Percentiles rank a stretch among this genome's conserved stretches.
These are phyloP conservation scores for Piscicola geometra DNA, from an alignment of 2,888 invertebrate genomes.

Conservation along the genomic window DNA sequence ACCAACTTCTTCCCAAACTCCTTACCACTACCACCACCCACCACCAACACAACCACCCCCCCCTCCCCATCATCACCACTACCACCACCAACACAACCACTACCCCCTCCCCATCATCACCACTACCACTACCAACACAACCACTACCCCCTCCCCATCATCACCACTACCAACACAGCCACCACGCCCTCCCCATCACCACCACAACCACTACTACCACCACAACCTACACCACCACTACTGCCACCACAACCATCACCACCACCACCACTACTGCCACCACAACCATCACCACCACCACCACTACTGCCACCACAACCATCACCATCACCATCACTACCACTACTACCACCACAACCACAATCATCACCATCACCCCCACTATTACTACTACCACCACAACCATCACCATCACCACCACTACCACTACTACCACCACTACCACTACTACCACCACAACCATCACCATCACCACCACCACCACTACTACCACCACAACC, in stretches of 20 bases:
- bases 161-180: conserved; percentile 26
- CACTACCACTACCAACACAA: not conserved
- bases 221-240: not conserved
- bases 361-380: conserved; percentile 49
- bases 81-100: conserved; percentile 47
- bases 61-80: no score
- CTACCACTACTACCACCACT: no score
- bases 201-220: not conserved
- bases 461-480: conserved; percentile 25
- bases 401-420: not conserved
- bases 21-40: not conserved
- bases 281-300: no score
- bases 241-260: no score
- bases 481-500: not conserved
- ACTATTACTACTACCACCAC: not conserved
- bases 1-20: not conserved
- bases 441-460: no score
- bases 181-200: no score
- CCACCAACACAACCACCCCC: not conserved
- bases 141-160: no score
- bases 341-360: no score
- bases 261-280: conserved; percentile 28
- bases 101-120: not conserved
- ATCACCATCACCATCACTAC: not conserved
- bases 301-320: not conserved